Percentiles rank a stretch among this genome's conserved stretches.
Evolutionary conservation across 2,113 vertebrate genomes (phyloP).

Genomic region (Ariopsis seemanni): DNA sequence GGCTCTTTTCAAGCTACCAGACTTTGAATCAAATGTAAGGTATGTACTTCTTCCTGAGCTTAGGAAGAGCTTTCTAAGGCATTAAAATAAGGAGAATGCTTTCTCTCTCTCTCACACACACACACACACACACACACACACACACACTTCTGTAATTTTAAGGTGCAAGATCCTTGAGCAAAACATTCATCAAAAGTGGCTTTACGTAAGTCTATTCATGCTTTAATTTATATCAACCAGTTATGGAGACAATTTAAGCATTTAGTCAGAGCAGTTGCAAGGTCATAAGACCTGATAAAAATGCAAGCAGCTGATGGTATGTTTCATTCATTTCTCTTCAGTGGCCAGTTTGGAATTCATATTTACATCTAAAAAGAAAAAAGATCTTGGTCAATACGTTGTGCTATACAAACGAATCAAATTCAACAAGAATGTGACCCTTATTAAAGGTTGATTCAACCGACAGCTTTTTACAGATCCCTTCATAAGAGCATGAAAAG

Average conservation of each 20-base stretch:
- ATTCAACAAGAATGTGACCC: not conserved
- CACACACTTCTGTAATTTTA: too few species aligned
- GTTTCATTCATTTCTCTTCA: not conserved
- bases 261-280: not conserved
- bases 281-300: not conserved
- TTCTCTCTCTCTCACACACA: not conserved
- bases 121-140: too few species aligned
- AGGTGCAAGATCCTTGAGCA: not conserved
- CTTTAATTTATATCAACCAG: not conserved
- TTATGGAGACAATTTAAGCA: not conserved
- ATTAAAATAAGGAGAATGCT: not conserved
- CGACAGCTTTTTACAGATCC: not conserved
- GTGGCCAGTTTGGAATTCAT: not conserved
- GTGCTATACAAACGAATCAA: not conserved
- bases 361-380: not conserved
- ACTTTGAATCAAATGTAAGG: not conserved
- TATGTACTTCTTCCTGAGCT: not conserved
- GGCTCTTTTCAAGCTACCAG: not conserved
- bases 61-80: not conserved
- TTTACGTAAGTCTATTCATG: too few species aligned
- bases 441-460: not conserved
- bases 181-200: not conserved
- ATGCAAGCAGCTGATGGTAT: not conserved
- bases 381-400: not conserved
- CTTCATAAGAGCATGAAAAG: not conserved